Evolutionary conservation across 2,888 invertebrate genomes (phyloP), one percentile per base, ranked within the genome.

Genomic region (Rhynchonema sp.): DNA sequence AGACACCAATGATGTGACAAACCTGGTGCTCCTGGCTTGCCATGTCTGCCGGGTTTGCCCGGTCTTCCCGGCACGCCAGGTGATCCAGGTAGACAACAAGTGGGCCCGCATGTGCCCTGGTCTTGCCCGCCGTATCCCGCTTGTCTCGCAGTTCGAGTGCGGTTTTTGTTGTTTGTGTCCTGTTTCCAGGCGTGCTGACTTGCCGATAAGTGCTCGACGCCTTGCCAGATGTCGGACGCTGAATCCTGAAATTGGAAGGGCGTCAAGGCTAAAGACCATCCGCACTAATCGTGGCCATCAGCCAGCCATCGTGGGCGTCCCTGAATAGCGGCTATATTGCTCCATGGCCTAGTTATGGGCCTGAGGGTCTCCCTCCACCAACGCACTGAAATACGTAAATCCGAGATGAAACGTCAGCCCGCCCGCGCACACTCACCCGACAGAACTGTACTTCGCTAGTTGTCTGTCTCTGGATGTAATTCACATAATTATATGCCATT

Each of bases 11-110:
- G n/a, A n/a, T n/a, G n/a, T n/a, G n/a, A n/a, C 26, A 17, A 17
- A 52, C 58, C 58, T 49, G 58, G 58, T 25, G 52, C 26, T 28
- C 58, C 58, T 1, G 54, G 52, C 22, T 26, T 53, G 54, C 58
- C 58, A 27, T 20, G 58, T 27, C 1, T 57, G 3, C 49, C 57
- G 23, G 57, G 46, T 20, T 2, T n/a, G 27, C 57, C 57, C 13
- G 57, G 57, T 27, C 27, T 57, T 6, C 57, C 57, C 2, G 38
- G 38, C 6, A 2, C 27, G 1, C 57, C 57, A 2, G 57, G 57
- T 27, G 57, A 3, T n/a, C 57, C 57, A 22, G 57, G 57, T 6
- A 46, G n/a, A 27, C 56, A 56, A 13, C 38, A 30, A 29, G n/a
- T 28, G 55, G 27, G 27, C 6, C 55, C 55, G n/a, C 49, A 49